Evolutionary conservation across 2,113 vertebrate species (phyloP), one percentile per base, ranked within the genome.

Genomic region (Sisor rabdophorus): DNA sequence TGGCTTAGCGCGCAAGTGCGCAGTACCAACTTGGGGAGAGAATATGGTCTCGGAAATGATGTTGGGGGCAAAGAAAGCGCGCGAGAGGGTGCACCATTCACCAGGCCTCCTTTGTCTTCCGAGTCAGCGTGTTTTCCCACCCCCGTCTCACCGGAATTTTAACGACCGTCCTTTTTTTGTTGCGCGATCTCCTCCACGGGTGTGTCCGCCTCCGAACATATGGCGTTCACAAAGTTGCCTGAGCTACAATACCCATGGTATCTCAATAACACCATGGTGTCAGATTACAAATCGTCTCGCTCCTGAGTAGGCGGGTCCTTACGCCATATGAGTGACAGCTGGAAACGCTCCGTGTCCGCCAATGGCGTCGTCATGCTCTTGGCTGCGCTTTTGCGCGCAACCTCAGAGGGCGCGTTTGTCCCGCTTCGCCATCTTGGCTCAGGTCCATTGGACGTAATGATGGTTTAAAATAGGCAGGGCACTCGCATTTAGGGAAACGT

Each of bases 241-340:
- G 75, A 82, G 91, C 89, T 90, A 88, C 89, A 89, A 86, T 88
- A 90, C 85, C 88, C 90, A 90, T 69, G 73, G 71, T 88, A 79
- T 87, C 87, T 85, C 30, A 5, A 72, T 64, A 86, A 81, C 86
- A 84, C 82, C 85, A 85, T 82, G 87, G 90, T 90, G 89, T 93
- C 91, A 86, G 80, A 89, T 92, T 92, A 91, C 92, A 89, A 75
- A 85, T 83, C 86, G 82, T 86, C 83, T 84, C 71, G 74, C 80
- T 83, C 81, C 30, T 61, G 44, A 84, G 85, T 64, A 73, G 87
- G 88, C 78, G 86, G 87, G 83, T 40, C 19, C 53, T n/a, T 44
- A 17, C 53, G 56, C 53, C 59, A 61, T 22, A 77, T 82, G 81
- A 84, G 70, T 17, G 80, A 77, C 82, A 84, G 19, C 71, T 28